Evolutionary conservation across 30 jellyfish, hydroid and myxozoan species (phyloP).

Genomic region (Hydractinia symbiolongicarpus): DNA sequence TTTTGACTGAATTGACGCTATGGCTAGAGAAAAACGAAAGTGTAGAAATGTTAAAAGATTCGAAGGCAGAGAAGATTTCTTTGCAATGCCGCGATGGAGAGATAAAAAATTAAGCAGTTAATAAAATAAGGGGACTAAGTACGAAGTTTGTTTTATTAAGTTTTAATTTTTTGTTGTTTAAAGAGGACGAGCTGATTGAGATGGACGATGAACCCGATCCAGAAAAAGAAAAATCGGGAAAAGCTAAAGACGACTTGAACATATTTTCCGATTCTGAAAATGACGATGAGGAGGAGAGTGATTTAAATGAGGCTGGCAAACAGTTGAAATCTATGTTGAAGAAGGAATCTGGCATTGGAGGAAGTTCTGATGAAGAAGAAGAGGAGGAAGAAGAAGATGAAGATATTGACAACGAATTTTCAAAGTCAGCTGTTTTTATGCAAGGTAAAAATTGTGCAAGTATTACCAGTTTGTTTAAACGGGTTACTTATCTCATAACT

Average conservation of each 20-base stretch:
- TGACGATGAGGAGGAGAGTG: conserved; percentile 69
- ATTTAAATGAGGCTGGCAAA: conserved; percentile 65
- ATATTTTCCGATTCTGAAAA: conserved; percentile 56
- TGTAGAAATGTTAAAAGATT: no score
- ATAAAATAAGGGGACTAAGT: no score
- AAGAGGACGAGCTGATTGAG: conserved; percentile 67
- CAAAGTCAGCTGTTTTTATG: conserved; percentile 78
- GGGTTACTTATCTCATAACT: neutral
- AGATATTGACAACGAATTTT: conserved; percentile 72
- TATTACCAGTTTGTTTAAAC: neutral
- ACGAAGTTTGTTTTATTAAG: no score
- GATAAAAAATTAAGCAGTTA: no score
- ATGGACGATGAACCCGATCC: conserved; percentile 95
- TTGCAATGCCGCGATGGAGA: no score
- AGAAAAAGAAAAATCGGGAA: conserved; percentile 42
- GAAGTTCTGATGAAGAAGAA: conserved; percentile 31
- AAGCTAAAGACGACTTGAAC: conserved; percentile 86
- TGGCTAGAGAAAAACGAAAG: no score
- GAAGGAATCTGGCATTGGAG: conserved; percentile 60
- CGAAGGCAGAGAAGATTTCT: no score
- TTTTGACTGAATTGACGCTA: no score
- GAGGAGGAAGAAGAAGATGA: conserved; percentile 74
- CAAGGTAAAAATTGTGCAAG: conserved; percentile 49
- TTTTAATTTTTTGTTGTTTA: neutral
- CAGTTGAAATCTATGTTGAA: conserved; percentile 73